Percentiles rank a stretch among this genome's conserved stretches.
Evolutionary conservation across 2,113 vertebrate species (phyloP).

Genomic region (Ptilonorhynchus violaceus): DNA sequence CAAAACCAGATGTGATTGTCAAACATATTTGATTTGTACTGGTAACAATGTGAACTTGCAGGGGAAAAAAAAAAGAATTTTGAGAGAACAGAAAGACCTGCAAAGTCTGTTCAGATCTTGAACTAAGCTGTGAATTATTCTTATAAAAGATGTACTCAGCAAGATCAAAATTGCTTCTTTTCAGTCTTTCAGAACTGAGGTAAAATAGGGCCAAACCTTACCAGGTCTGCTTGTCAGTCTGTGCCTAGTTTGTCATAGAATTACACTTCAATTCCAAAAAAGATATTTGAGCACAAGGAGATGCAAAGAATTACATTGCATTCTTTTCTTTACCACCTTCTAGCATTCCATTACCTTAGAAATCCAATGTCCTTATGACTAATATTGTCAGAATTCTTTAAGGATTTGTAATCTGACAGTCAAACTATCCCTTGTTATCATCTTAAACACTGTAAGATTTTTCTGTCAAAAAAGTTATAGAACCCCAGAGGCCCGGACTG

Average conservation of each 20-base stretch:
- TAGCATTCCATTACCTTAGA: not conserved
- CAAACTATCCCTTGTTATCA: not conserved
- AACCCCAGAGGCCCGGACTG: not conserved
- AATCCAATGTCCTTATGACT: not conserved
- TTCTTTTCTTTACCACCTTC: not conserved
- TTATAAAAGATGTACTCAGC: not conserved
- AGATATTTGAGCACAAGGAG: not conserved
- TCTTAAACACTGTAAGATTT: not conserved
- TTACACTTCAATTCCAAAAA: not conserved
- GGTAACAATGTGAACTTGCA: not conserved
- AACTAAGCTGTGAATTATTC: not conserved
- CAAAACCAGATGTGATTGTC: not conserved
- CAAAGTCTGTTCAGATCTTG: not conserved
- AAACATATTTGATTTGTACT: not conserved
- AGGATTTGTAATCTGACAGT: not conserved
- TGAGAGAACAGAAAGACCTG: not conserved
- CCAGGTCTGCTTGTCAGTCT: not conserved
- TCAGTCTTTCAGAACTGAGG: not conserved
- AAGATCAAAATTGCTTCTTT: not conserved
- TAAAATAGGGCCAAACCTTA: not conserved
- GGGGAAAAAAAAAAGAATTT: accelerated
- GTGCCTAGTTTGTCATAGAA: not conserved
- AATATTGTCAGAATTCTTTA: not conserved
- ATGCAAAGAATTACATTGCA: not conserved
- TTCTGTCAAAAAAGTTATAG: not conserved